Evolutionary conservation across 2,113 vertebrate genomes (phyloP), one percentile per base, ranked within the genome.

Genomic region (Cynoglossus semilaevis): DNA sequence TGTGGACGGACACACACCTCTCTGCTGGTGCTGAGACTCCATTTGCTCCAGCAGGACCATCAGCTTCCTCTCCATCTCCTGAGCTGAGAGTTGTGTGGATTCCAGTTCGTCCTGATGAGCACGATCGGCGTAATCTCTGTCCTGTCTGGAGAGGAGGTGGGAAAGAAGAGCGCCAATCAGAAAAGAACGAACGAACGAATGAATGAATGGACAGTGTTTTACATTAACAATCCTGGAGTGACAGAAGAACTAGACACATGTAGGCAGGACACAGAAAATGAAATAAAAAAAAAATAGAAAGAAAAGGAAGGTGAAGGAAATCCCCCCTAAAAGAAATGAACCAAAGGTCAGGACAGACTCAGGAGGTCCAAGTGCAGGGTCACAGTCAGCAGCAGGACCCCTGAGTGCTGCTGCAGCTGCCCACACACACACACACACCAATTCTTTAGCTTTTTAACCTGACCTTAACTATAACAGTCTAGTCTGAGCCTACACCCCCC

Each of bases 21-120:
- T 93, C 90, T 84, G 91, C 88, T 93, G 92, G 89, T 96, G 93
- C 90, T 93, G 90, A 77, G 92, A 83, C 78, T 97, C 94, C 79
- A 91, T 93, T 92, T 93, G 92, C 92, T 92, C 87, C 85, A 97
- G 93, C 91, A 92, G 92, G 89, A 83, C 91, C 86, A 90, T 88
- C 89, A 96, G 91, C 91, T 94, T 92, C 81, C 85, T 85, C 89
- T 96, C 93, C 72, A 90, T 91, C 79, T 90, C 92, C 87, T 88
- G 92, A 58, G 93, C 92, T 84, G 93, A 90, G 79, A 91, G 88
- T 87, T 89, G 91, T 87, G 65, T 87, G 67, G 92, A 91, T 58
- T 90, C 91, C 86, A 92, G 91, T 83, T 94, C 88, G 40, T 89
- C 93, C 52, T 84, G 87, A 49, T 90, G 73, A 82, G 91, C 90